A percentile compares a stretch with the other conserved stretches of the same genome.
These are phyloP conservation scores for Nezara viridula DNA, from an alignment of 2,888 invertebrate genomes.

Conservation along the genomic window DNA sequence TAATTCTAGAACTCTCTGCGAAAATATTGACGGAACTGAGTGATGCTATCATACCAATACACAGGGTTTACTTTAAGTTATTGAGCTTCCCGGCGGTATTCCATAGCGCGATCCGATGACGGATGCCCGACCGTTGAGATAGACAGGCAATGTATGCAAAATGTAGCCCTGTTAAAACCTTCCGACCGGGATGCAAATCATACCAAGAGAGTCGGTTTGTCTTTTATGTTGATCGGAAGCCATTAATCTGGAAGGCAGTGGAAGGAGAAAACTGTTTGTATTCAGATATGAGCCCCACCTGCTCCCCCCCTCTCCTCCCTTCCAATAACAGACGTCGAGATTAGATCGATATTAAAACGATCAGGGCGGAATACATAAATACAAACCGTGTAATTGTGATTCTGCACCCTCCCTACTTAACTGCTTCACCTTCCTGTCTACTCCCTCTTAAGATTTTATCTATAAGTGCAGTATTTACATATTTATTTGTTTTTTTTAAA, in stretches of 20 bases:
- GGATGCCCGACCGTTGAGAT: neutral
- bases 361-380: slow-evolving; percentile 40
- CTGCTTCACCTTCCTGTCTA: neutral
- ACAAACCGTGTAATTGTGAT: slow-evolving; percentile 36
- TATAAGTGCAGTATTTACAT: neutral
- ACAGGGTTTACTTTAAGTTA: neutral
- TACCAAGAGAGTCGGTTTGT: neutral
- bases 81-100: neutral
- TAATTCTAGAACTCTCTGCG: no score
- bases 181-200: neutral
- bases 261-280: slow-evolving; percentile 49
- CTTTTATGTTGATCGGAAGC: slow-evolving; percentile 33
- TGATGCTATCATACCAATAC: no score
- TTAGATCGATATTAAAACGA: slow-evolving; percentile 42
- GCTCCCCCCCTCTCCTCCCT: neutral
- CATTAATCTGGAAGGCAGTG: slow-evolving; percentile 4
- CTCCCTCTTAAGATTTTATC: neutral
- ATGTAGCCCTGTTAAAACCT: slow-evolving; percentile 14
- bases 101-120: neutral
- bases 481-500: neutral
- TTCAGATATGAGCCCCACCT: slow-evolving; percentile 31
- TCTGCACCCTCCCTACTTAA: slow-evolving; percentile 9
- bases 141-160: slow-evolving; percentile 32
- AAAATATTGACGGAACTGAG: no score
- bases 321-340: slow-evolving; percentile 28